Base-by-base conservation (phyloP, 1,140 invertebrate genomes). In the Lasioglossum albipes region DNA sequence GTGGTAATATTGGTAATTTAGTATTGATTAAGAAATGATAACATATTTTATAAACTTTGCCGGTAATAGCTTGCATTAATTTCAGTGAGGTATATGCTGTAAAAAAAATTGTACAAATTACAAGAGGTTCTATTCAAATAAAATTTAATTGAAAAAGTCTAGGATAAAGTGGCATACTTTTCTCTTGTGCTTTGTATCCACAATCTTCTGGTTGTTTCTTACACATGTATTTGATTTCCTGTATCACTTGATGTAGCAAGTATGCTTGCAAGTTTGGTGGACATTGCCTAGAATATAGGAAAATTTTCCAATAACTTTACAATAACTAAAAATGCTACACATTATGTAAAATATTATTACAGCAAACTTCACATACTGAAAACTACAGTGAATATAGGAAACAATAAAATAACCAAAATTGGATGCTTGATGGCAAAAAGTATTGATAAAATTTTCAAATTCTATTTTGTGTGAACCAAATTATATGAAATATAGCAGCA, bases 61-160 rank as follows among this genome's bases (percentile, higher is more conserved):
- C 94, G 66, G 95, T 96, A 65, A 97, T 95, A 57, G 95, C 94
- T 91, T 96, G 95, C 95, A 96, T 96, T 74, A 97, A 93, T 77
- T 95, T 95, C 57, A 96, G 92, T 49, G 96, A 95, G 91, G 95
- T 95, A 89, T 95, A 96, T 83, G 94, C 96, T 96, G 93, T 7
- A 95, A 95, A 78, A 27, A 80, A 81, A 79, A 77, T 54, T 54
- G 6, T 31, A 64, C 6, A 7, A 2, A 31, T 69, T 20, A 22
- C 27, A n/a, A 31, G 61, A 76, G 68, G 20, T 70, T 16, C 61
- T 42, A 72, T 65, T 62, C 7, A 49, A 49, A 18, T 36, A 16
- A 57, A 13, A 68, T 5, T 2, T 7, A 79, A 12, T 41, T 41
- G 5, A 61, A 36, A 49, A 49, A 54, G 36, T 64, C 31, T 7